phyloP scores from a whole-genome alignment of 2,113 vertebrate species.

The Chaetura pelagica region DNA sequence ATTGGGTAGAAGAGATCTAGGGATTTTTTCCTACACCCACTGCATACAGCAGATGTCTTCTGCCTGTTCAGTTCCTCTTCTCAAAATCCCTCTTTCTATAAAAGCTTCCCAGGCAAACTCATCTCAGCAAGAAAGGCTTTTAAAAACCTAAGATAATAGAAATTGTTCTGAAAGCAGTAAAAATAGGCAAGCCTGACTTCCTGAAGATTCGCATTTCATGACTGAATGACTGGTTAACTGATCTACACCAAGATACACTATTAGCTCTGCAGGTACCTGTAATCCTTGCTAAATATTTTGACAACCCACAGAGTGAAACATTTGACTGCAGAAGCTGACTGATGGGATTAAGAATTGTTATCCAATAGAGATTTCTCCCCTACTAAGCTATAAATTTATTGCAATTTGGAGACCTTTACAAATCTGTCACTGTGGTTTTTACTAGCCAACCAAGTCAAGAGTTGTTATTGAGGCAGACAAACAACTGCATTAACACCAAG shows the following conservation, averaged over 20 bases:
- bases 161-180: neutral
- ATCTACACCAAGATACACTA: neutral
- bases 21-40: neutral
- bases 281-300: conserved; percentile 8
- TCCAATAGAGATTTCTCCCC: neutral
- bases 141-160: neutral
- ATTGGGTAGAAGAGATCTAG: neutral
- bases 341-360: neutral
- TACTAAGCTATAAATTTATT: neutral
- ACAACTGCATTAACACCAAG: neutral
- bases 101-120: neutral
- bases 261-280: neutral
- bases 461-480: neutral
- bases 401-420: neutral
- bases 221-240: neutral
- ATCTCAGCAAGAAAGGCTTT: neutral
- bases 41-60: neutral
- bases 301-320: neutral
- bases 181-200: neutral
- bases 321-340: neutral
- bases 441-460: neutral
- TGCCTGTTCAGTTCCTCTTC: neutral
- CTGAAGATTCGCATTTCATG: neutral
- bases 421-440: neutral
- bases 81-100: neutral